phyloP scores from a whole-genome alignment of 35 echinoderm and acorn worm species.

The Amphiura filiformis region DNA sequence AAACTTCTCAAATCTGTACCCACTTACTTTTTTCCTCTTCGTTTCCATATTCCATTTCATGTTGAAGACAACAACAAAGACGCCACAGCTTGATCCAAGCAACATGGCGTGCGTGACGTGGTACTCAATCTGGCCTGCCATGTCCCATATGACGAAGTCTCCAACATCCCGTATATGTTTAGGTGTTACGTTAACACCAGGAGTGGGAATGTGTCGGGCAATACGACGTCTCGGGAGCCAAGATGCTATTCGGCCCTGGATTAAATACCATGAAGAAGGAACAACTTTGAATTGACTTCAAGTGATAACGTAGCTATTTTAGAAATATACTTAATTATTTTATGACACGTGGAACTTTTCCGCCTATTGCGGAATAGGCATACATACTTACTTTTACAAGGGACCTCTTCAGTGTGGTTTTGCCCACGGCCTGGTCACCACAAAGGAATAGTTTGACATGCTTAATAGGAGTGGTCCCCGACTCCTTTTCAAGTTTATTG shows the following conservation, averaged over 20 bases:
- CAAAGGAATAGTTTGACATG: background rate
- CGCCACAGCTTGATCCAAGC: conserved; percentile 29
- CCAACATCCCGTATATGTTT: conserved; percentile 2
- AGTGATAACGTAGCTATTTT: too few species aligned
- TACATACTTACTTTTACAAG: background rate
- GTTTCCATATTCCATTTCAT: too few species aligned
- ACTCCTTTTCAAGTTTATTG: background rate
- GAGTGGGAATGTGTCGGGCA: background rate
- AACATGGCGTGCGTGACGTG: conserved; percentile 45
- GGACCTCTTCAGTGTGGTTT: background rate
- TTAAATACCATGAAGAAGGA: too few species aligned
- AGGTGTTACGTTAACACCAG: conserved; percentile 22
- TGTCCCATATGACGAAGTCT: conserved; percentile 30
- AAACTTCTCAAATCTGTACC: too few species aligned
- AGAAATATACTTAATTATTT: too few species aligned
- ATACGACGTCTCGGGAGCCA: too few species aligned
- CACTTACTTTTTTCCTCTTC: too few species aligned
- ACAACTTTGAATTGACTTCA: too few species aligned
- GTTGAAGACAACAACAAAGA: conserved; percentile 20
- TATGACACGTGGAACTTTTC: too few species aligned
- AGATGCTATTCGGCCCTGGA: too few species aligned
- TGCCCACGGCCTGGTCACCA: background rate
- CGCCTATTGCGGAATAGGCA: too few species aligned
- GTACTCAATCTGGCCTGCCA: conserved; percentile 31
- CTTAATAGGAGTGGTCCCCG: background rate